These are phyloP conservation scores for Dromococcyx pavoninus DNA, from an alignment of 2,797 vertebrate genomes.

Conservation along the genomic window DNA sequence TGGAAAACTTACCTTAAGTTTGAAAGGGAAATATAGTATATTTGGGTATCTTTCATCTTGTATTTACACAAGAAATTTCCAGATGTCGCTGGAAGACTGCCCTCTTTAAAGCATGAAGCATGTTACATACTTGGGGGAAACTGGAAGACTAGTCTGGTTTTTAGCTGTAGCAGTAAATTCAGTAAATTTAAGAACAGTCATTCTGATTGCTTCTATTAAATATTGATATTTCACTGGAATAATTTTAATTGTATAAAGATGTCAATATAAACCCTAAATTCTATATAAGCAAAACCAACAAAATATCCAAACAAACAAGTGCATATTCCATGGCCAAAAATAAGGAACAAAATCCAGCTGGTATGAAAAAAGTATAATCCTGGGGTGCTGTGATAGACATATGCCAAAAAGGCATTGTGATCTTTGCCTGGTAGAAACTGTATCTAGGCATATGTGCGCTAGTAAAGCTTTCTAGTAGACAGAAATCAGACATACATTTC, in stretches of 20 bases:
- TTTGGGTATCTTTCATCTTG: conserved; percentile 69
- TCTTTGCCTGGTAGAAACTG: background rate
- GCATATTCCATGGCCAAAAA: background rate
- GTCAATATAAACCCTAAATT: background rate
- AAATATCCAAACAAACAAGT: background rate
- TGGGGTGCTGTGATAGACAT: background rate
- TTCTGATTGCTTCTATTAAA: background rate
- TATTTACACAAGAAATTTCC: conserved; percentile 73
- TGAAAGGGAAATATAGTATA: conserved; percentile 68
- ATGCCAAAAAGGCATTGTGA: background rate
- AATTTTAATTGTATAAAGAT: background rate
- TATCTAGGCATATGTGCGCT: background rate
- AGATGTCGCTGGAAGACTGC: conserved; percentile 66
- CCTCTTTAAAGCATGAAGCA: conserved; percentile 61
- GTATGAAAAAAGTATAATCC: background rate
- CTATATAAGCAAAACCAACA: background rate
- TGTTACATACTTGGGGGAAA: conserved; percentile 15
- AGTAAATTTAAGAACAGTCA: background rate
- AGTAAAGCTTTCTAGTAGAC: background rate
- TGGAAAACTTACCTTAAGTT: conserved; percentile 70
- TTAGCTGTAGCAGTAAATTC: background rate
- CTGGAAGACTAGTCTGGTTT: background rate
- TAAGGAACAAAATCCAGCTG: background rate
- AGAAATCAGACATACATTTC: background rate
- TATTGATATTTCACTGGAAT: background rate